Conservation (phyloP, 2,113 vertebrate species). For the Phaethornis superciliosus region DNA sequence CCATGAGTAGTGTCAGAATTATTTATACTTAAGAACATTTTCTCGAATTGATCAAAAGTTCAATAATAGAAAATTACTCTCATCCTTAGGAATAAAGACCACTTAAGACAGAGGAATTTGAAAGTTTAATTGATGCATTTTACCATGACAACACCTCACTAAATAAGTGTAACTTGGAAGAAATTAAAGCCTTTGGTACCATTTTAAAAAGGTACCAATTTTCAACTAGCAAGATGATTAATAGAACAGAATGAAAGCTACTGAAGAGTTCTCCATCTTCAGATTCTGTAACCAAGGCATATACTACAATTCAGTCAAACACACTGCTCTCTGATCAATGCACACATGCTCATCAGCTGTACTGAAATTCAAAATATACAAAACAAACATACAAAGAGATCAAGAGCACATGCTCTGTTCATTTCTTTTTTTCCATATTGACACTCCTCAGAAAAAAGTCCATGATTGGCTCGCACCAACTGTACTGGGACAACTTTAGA, state of each 20-base stretch:
- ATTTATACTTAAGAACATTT: background rate
- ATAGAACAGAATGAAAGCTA: background rate
- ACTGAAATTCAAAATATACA: background rate
- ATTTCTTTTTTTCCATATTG: background rate
- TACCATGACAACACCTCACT: background rate
- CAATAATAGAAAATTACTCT: background rate
- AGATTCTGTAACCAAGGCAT: background rate
- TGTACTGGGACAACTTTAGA: background rate
- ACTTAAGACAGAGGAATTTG: background rate
- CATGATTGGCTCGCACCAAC: background rate
- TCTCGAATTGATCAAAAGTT: background rate
- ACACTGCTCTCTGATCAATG: background rate
- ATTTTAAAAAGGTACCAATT: background rate
- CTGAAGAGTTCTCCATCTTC: background rate
- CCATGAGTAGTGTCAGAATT: background rate
- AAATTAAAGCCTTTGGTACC: background rate
- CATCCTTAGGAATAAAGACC: background rate
- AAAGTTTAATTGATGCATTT: background rate
- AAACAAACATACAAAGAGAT: background rate
- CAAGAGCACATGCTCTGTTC: background rate
- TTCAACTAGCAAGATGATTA: slow-evolving; percentile 17
- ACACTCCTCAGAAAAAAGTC: background rate
- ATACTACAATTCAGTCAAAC: background rate
- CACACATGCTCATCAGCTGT: background rate
- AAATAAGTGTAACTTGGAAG: background rate